Evolutionary conservation across 1,140 invertebrate species (phyloP), one percentile per base, ranked within the genome.

Genomic region (Hylaeus volcanicus): DNA sequence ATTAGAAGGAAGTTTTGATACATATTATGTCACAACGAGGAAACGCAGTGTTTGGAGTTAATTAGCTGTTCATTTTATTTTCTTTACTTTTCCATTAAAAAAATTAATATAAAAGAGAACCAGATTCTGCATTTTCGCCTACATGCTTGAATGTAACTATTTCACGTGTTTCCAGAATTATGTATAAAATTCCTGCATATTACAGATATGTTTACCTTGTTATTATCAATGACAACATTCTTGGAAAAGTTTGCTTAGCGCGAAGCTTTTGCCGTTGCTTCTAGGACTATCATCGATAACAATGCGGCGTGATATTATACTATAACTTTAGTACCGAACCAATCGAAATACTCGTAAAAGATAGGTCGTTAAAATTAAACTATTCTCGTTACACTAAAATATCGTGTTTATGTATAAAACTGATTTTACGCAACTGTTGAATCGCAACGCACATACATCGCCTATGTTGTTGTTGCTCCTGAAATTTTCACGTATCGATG

Each of bases 181-280:
- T 64, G 55, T 82, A 75, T 56, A 53, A 9, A 64, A 78, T 58
- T 5, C 41, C 43, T 12, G 45, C 64, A 74, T 41, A 66, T 55
- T 39, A 73, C 51, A 55, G 56, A 60, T 77, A 83, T 83, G 79
- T 86, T 48, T 86, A 83, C 61, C 72, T 69, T 73, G 53, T 78
- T 85, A 5, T 12, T 73, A 48, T n/a, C 14, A 26, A n/a, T 48
- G 8, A 37, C 14, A 43, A 4, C 9, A 72, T 72, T 58, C 6
- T 58, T 68, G 14, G 5, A 8, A 39, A 41, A 5, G 5, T 11
- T 15, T 58, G 5, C 39, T 45, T 14, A 26, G 9, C 11, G n/a
- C 6, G 56, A 39, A 5, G 15, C 37, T 12, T 45, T 48, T 51
- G 11, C 14, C n/a, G 11, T 48, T 60, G 14, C 26, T 61, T 8